These are phyloP conservation scores for Drepana falcataria DNA, from an alignment of 2,888 invertebrate genomes.

Conservation along the genomic window DNA sequence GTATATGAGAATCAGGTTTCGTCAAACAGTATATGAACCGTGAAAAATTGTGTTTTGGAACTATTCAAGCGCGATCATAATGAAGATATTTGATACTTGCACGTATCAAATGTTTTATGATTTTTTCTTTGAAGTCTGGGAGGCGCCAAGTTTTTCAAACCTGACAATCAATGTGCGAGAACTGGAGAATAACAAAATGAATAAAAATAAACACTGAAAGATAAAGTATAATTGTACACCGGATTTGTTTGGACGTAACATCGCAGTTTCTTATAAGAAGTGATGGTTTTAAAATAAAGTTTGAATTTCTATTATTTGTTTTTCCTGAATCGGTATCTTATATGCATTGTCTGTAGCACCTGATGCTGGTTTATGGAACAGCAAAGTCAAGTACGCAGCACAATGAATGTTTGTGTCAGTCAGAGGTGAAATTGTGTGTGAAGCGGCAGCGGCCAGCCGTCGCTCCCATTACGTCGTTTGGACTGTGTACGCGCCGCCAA, in stretches of 20 bases:
- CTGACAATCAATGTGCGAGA: conserved; percentile 12
- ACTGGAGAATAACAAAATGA: conserved; percentile 14
- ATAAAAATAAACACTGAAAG: conserved; percentile 11
- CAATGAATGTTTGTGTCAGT: conserved; percentile 76
- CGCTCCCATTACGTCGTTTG: conserved; percentile 75
- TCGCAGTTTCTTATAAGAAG: too few species aligned
- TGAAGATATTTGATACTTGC: conserved; percentile 37
- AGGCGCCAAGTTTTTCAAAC: conserved; percentile 58
- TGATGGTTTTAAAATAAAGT: too few species aligned
- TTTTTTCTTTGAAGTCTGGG: conserved; percentile 35
- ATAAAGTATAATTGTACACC: neutral
- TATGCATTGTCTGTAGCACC: conserved; percentile 35
- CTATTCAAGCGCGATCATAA: conserved; percentile 48
- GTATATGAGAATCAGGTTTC: conserved; percentile 32
- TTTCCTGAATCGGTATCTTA: neutral
- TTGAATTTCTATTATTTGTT: too few species aligned
- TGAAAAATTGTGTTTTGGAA: conserved; percentile 54
- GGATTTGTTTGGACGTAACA: too few species aligned
- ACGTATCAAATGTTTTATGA: conserved; percentile 46
- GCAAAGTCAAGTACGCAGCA: conserved; percentile 56
- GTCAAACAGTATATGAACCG: conserved; percentile 40
- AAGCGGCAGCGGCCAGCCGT: conserved; percentile 75
- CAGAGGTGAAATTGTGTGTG: conserved; percentile 79
- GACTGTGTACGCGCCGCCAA: conserved; percentile 60
- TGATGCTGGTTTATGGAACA: conserved; percentile 33